Percentiles rank a stretch among this genome's conserved stretches.
Conservation (phyloP, 1,140 invertebrate genomes). For the Episyrphus balteatus region DNA sequence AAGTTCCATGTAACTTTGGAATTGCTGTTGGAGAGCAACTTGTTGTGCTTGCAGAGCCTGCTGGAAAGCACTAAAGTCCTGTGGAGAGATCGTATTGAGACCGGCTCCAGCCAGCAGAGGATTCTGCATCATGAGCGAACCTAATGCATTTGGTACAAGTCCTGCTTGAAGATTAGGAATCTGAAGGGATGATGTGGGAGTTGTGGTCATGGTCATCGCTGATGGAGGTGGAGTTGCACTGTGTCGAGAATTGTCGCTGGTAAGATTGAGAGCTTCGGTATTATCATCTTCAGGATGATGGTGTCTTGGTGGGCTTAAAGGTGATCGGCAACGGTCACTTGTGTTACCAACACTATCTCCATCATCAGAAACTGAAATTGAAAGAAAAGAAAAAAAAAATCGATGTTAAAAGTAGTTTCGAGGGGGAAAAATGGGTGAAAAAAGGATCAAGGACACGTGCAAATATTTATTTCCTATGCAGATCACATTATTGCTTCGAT, state of each 20-base stretch:
- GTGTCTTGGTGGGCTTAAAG: conserved; percentile 18
- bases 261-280: conserved; percentile 28
- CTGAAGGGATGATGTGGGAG: not conserved
- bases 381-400: not conserved
- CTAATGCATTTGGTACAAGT: conserved; percentile 3
- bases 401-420: too few relatives aligned
- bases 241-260: conserved; percentile 32
- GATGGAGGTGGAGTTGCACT: conserved; percentile 25
- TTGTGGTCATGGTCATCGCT: not conserved
- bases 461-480: conserved; percentile 2
- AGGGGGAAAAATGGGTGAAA: too few relatives aligned
- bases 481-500: conserved; percentile 1
- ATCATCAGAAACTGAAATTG: conserved; percentile 26
- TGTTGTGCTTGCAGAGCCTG: conserved; percentile 31
- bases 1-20: conserved; percentile 30
- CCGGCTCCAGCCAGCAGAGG: conserved; percentile 1
- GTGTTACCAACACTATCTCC: conserved; percentile 31
- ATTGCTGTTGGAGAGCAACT: conserved; percentile 28
- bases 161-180: not conserved
- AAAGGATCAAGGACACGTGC: conserved; percentile 3
- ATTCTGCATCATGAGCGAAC: conserved; percentile 2
- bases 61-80: conserved; percentile 30
- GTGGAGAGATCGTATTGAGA: conserved; percentile 13
- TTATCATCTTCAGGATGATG: conserved; percentile 25
- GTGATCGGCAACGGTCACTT: conserved; percentile 30